phyloP scores from a whole-genome alignment of 2,888 invertebrate genomes.

The Dione vanillae region DNA sequence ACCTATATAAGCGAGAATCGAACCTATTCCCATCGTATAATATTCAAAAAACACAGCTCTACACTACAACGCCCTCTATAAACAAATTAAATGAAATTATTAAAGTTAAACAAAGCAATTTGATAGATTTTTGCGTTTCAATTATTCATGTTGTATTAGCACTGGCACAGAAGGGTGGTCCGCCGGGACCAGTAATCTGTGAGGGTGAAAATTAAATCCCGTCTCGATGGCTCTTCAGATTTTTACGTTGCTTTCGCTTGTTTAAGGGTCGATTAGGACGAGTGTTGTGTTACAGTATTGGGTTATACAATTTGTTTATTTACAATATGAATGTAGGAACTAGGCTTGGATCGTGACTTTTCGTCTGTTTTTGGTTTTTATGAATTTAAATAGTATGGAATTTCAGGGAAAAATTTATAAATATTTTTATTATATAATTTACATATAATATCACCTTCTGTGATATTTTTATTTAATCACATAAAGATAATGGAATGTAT shows the following conservation, averaged over 20 bases:
- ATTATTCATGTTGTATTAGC: conserved; percentile 36
- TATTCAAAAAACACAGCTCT: neutral
- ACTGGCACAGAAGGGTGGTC: conserved; percentile 35
- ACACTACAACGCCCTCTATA: neutral
- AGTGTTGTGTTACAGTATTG: conserved; percentile 29
- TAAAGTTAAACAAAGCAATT: conserved; percentile 16
- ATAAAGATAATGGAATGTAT: no score
- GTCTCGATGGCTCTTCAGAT: conserved; percentile 47
- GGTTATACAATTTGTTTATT: conserved; percentile 11
- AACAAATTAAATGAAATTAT: conserved; percentile 13
- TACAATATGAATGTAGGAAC: conserved; percentile 6
- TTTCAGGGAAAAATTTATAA: no score
- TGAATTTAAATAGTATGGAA: no score
- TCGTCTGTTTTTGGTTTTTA: no score
- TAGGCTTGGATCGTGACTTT: neutral
- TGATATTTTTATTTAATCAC: no score
- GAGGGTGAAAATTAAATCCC: conserved; percentile 47
- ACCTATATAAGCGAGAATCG: neutral
- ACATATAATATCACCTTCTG: no score
- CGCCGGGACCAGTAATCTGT: conserved; percentile 46
- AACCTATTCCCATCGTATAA: neutral
- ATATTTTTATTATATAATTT: no score
- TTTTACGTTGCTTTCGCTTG: conserved; percentile 46
- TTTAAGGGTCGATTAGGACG: conserved; percentile 50
- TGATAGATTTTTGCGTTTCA: conserved; percentile 28